phyloP scores from a whole-genome alignment of 2,888 invertebrate genomes.

The Eumacrocentrus americanus region DNA sequence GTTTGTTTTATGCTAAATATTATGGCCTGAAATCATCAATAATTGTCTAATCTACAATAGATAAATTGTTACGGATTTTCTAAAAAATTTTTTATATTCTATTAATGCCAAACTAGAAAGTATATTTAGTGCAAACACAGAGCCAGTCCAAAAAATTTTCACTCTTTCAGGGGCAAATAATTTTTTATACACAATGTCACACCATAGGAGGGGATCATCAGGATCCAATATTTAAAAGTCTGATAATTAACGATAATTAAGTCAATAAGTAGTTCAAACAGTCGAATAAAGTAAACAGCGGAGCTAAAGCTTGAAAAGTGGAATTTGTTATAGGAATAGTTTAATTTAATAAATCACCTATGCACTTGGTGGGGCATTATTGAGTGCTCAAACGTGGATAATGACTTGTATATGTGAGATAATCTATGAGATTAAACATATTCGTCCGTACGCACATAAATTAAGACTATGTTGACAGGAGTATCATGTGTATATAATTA shows the following conservation, averaged over 20 bases:
- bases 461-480: neutral
- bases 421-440: too few relatives aligned
- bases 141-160: conserved; percentile 8
- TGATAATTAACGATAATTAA: conserved; percentile 24
- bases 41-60: conserved; percentile 6
- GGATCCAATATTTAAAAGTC: conserved; percentile 1
- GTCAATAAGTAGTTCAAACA: conserved; percentile 36
- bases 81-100: conserved; percentile 17
- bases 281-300: too few relatives aligned
- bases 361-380: too few relatives aligned
- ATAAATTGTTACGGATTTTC: conserved; percentile 1
- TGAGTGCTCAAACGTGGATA: too few relatives aligned
- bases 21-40: conserved; percentile 1
- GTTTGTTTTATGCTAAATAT: conserved; percentile 15
- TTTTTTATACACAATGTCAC: conserved; percentile 13
- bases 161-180: neutral
- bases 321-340: too few relatives aligned
- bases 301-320: neutral
- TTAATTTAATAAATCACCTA: neutral
- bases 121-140: too few relatives aligned
- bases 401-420: too few relatives aligned
- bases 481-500: neutral
- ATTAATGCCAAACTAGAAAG: conserved; percentile 13
- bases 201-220: neutral
- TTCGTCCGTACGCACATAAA: conserved; percentile 13